Evolutionary conservation across 2,888 invertebrate species (phyloP), one percentile per base, ranked within the genome.

Genomic region (Adineta ricciae): DNA sequence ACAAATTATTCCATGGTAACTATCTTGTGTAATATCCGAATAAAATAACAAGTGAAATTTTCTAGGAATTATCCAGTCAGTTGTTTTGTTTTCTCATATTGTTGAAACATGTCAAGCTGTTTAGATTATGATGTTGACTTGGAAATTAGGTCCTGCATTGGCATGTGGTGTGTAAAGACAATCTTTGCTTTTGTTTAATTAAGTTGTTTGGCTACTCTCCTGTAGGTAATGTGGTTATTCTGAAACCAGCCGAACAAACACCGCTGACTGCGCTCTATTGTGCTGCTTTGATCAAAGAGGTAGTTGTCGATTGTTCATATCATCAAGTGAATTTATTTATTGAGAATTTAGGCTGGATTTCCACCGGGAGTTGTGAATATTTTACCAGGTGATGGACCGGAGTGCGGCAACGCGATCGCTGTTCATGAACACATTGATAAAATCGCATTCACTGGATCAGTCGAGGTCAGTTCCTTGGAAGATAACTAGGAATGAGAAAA

Each of bases 111-210:
- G 46, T n/a, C n/a, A 46, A 46, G 11, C 46, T 54, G 5, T 54
- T n/a, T 21, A 54, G 54, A 83, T 83, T 24, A 54, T 97, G 88
- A 97, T 98, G 97, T 94, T 95, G 89, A 93, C 95, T 19, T 97
- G 97, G 97, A 98, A 98, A 91, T 92, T 97, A 72, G 96, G 91
- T 2, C 93, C 93, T 7, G 93, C 93, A 2, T 89, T 93, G 84
- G 91, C 93, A 52, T 88, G 90, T 85, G 92, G 94, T 41, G 21
- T 38, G 73, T 24, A 21, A 46, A 46, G 46, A 46, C 5, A 11
- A 8, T 46, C 11, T 46, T 11, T 46, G 46, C 46, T 46, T 46
- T 5, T 46, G 11, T 46, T 46, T 46, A 8, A 8, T 46, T 11
- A 5, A 8, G 8, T 46, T 46, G 46, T 8, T 46, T 11, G 46